A percentile compares a stretch with the other conserved stretches of the same genome.
Evolutionary conservation across 1,140 invertebrate species (phyloP).

Genomic region (Palaemon carinicauda): DNA sequence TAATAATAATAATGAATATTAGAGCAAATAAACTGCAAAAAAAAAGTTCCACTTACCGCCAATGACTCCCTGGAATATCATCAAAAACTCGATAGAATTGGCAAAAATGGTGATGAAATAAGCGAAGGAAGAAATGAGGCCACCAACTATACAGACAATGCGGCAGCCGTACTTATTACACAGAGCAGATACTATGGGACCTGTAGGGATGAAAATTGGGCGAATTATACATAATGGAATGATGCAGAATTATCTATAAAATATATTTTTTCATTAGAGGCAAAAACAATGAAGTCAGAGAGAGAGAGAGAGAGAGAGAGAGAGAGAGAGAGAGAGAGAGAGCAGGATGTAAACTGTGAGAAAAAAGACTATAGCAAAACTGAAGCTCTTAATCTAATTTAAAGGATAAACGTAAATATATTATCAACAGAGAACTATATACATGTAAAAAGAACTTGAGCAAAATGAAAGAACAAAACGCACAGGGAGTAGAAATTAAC

Average conservation of each 20-base stretch:
- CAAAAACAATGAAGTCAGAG: background rate
- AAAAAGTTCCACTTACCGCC: constrained; percentile 74
- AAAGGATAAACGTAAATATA: no score
- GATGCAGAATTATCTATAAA: background rate
- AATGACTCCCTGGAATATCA: constrained; percentile 92
- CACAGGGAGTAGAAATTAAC: no score
- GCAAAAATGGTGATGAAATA: constrained; percentile 86
- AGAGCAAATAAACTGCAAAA: no score
- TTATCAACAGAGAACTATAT: no score
- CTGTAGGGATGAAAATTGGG: constrained; percentile 67
- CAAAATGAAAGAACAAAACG: no score
- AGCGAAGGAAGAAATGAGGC: constrained; percentile 78
- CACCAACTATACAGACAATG: constrained; percentile 81
- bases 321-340: background rate
- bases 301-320: background rate
- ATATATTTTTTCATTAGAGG: background rate
- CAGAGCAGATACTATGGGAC: constrained; percentile 92
- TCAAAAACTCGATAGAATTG: constrained; percentile 84
- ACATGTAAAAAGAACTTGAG: no score
- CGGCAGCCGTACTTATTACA: constrained; percentile 96
- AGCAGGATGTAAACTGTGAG: background rate
- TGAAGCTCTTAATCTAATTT: no score
- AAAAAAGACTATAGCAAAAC: no score
- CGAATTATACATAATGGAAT: background rate
- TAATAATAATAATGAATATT: no score